Evolutionary conservation across 2,113 vertebrate genomes (phyloP).

Genomic region (Sinocyclocheilus grahami): DNA sequence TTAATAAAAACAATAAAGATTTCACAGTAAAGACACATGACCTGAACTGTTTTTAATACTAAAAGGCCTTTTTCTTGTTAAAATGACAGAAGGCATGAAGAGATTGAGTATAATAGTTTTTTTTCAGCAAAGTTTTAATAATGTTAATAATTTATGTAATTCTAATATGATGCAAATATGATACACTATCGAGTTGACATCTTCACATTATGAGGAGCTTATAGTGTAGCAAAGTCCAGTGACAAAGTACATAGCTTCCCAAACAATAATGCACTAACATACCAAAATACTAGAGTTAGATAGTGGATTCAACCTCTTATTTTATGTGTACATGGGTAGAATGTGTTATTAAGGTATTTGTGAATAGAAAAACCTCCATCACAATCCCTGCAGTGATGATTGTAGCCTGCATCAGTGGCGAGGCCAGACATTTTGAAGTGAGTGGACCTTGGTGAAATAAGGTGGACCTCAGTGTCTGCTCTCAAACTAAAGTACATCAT

Average conservation of each 20-base stretch:
- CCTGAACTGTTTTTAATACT: too few relatives aligned
- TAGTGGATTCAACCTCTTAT: neutral
- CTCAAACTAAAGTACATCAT: too few relatives aligned
- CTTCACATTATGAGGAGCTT: neutral
- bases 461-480: too few relatives aligned
- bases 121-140: neutral
- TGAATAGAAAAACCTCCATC: neutral
- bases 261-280: constrained; percentile 2
- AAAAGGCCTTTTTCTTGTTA: too few relatives aligned
- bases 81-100: too few relatives aligned
- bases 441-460: too few relatives aligned
- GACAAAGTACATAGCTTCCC: neutral
- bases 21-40: too few relatives aligned
- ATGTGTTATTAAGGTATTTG: neutral
- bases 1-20: too few relatives aligned
- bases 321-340: neutral
- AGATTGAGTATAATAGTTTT: too few relatives aligned
- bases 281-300: neutral
- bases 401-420: neutral
- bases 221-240: neutral
- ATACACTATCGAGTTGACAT: neutral
- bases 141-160: neutral
- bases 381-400: neutral
- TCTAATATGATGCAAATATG: neutral
- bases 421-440: too few relatives aligned